phyloP scores from a whole-genome alignment of 2,888 invertebrate genomes.

The Metalampra italica region DNA sequence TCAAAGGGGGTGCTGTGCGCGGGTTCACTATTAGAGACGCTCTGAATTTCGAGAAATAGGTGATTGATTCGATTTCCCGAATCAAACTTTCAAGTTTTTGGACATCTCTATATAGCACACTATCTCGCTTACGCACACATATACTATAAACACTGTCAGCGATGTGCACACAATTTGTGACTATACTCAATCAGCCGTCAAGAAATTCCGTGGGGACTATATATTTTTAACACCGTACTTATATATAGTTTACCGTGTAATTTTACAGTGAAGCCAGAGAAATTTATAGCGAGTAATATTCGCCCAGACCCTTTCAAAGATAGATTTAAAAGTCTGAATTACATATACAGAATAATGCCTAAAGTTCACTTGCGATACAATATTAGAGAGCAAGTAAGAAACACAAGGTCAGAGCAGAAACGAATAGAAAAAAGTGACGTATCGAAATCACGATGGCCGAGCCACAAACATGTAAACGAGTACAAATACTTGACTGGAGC shows the following conservation, averaged over 20 bases:
- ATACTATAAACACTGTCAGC: too few species aligned
- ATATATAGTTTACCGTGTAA: not conserved
- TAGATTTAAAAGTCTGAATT: slow-evolving; percentile 36
- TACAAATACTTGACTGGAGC: slow-evolving; percentile 16
- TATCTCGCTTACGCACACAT: too few species aligned
- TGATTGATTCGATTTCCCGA: too few species aligned
- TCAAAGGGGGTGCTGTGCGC: too few species aligned
- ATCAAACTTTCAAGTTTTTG: too few species aligned
- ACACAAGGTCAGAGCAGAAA: slow-evolving; percentile 39
- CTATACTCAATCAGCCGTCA: too few species aligned
- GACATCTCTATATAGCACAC: too few species aligned
- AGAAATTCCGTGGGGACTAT: too few species aligned
- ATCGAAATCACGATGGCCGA: slow-evolving; percentile 54
- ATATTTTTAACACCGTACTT: too few species aligned
- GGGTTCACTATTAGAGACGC: too few species aligned
- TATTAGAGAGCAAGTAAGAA: slow-evolving; percentile 54
- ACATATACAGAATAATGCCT: slow-evolving; percentile 49
- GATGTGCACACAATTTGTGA: too few species aligned
- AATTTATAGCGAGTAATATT: slow-evolving; percentile 13
- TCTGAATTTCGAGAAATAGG: too few species aligned
- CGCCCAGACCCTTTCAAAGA: slow-evolving; percentile 49
- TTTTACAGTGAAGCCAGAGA: slow-evolving; percentile 14
- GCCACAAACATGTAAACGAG: slow-evolving; percentile 30
- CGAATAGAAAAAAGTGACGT: slow-evolving; percentile 39
- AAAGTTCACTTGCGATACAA: slow-evolving; percentile 55